These are phyloP conservation scores for Cantharis rustica DNA, from an alignment of 2,888 invertebrate genomes.

Conservation along the genomic window DNA sequence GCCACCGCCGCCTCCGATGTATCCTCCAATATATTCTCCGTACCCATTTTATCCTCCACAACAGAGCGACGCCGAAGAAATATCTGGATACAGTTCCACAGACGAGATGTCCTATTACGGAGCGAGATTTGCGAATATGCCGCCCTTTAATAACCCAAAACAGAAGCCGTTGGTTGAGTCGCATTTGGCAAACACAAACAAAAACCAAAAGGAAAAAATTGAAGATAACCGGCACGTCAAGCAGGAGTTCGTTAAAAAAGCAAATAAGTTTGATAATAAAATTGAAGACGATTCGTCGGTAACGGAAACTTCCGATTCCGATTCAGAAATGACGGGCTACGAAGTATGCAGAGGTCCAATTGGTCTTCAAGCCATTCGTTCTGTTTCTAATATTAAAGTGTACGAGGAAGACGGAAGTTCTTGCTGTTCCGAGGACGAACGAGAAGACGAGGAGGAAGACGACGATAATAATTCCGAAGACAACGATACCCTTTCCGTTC, in stretches of 20 bases:
- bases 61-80: conserved; percentile 45
- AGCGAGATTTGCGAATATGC: conserved; percentile 18
- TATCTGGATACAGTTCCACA: conserved; percentile 54
- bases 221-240: conserved; percentile 24
- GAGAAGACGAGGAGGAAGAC: conserved; percentile 36
- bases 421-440: conserved; percentile 28
- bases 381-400: conserved; percentile 60
- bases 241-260: conserved; percentile 32
- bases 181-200: conserved; percentile 46
- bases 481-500: conserved; percentile 41
- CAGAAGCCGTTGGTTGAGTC: background rate
- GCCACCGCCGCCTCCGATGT: conserved; percentile 41
- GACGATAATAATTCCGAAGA: conserved; percentile 40
- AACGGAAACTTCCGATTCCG: conserved; percentile 26
- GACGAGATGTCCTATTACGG: conserved; percentile 54
- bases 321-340: conserved; percentile 32
- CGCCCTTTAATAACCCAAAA: conserved; percentile 15
- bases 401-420: conserved; percentile 44
- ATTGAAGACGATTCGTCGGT: conserved; percentile 39
- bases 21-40: conserved; percentile 45
- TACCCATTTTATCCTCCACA: conserved; percentile 41
- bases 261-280: conserved; percentile 41
- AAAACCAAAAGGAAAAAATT: conserved; percentile 37
- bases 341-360: conserved; percentile 8
- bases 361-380: conserved; percentile 54